phyloP scores from a whole-genome alignment of 2,888 invertebrate species.

The Eudemis profundana region DNA sequence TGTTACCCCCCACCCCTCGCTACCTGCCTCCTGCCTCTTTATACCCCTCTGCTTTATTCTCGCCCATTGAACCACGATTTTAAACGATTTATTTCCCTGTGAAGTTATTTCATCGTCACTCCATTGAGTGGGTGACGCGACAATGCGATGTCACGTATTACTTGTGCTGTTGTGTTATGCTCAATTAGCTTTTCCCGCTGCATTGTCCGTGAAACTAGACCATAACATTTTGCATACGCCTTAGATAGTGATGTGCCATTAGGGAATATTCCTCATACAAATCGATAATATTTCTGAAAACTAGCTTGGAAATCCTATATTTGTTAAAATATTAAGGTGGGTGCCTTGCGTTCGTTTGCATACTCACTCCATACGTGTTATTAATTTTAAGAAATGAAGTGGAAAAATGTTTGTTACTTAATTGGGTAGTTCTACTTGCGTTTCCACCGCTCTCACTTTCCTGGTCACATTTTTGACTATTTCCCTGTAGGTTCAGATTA shows the following conservation, averaged over 20 bases:
- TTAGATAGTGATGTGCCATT: slow-evolving; percentile 1
- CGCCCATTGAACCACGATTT: slow-evolving; percentile 27
- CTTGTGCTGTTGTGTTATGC: slow-evolving; percentile 13
- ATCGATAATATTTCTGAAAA: too few species aligned
- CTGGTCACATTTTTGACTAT: too few species aligned
- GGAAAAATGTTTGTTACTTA: too few species aligned
- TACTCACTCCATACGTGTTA: too few species aligned
- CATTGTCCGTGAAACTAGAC: not conserved
- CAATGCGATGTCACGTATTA: slow-evolving; percentile 11
- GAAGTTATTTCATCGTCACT: slow-evolving; percentile 32
- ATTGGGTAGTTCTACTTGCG: too few species aligned
- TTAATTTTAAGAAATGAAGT: too few species aligned
- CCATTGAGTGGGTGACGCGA: slow-evolving; percentile 14
- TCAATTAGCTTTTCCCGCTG: slow-evolving; percentile 1
- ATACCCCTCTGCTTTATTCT: slow-evolving; percentile 33
- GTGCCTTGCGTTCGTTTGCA: too few species aligned
- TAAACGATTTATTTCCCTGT: slow-evolving; percentile 33
- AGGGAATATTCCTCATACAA: too few species aligned
- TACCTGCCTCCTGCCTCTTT: slow-evolving; percentile 10
- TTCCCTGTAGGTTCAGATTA: too few species aligned
- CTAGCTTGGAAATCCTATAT: too few species aligned
- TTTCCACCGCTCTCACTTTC: too few species aligned
- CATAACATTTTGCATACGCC: not conserved
- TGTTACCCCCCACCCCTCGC: slow-evolving; percentile 51
- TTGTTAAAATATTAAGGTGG: too few species aligned